A percentile compares a stretch with the other conserved stretches of the same genome.
phyloP scores from a whole-genome alignment of 2,888 invertebrate genomes.

The Acholoe squamosa region DNA sequence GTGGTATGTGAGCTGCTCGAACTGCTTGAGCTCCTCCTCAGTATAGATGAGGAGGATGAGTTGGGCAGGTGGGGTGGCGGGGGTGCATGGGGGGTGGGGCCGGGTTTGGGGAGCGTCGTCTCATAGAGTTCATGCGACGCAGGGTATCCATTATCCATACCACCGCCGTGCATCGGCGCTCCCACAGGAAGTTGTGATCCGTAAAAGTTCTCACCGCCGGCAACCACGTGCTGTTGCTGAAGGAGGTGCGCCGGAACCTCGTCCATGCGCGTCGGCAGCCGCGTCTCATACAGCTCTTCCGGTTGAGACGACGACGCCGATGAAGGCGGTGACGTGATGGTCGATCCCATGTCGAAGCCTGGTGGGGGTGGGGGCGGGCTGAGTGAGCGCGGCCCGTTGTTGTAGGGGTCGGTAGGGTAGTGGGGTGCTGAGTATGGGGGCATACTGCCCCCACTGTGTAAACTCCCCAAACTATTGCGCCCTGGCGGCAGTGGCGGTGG shows the following conservation, averaged over 20 bases:
- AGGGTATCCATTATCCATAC: slow-evolving; percentile 43
- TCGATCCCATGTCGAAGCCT: slow-evolving; percentile 49
- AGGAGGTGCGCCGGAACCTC: slow-evolving; percentile 2
- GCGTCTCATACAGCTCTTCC: slow-evolving; percentile 54
- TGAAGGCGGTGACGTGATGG: neutral
- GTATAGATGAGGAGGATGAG: neutral
- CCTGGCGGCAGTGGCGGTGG: slow-evolving; percentile 44
- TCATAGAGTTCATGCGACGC: slow-evolving; percentile 55
- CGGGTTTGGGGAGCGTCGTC: slow-evolving; percentile 31
- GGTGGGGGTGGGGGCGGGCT: slow-evolving; percentile 49
- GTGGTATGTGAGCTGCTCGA: neutral
- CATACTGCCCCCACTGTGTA: slow-evolving; percentile 28
- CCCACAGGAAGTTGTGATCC: neutral
- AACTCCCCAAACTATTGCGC: neutral
- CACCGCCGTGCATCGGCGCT: neutral
- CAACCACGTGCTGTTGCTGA: neutral
- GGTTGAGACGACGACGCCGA: neutral
- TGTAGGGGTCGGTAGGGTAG: neutral
- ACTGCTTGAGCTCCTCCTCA: slow-evolving; percentile 12
- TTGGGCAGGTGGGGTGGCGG: neutral
- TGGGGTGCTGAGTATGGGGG: slow-evolving; percentile 6
- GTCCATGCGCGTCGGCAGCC: slow-evolving; percentile 24
- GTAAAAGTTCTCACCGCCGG: slow-evolving; percentile 19
- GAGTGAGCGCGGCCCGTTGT: slow-evolving; percentile 38
- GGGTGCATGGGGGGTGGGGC: neutral